Conservation (phyloP, 2,888 invertebrate species). For the Eupithecia dodoneata region DNA sequence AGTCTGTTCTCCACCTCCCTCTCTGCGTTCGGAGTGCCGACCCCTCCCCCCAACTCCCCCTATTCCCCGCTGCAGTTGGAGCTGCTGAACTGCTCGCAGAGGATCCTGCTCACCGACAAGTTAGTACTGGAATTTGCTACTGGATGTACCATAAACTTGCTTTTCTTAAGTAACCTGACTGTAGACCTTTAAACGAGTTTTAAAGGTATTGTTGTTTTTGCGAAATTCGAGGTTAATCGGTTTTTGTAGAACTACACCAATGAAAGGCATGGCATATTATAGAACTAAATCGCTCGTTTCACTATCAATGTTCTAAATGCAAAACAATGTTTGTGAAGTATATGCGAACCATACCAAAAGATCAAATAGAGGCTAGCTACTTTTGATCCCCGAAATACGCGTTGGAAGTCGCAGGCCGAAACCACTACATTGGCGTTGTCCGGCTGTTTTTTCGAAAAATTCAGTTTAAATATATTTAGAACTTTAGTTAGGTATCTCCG, state of each 20-base stretch:
- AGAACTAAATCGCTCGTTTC: background rate
- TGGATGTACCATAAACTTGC: background rate
- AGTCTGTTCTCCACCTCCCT: constrained; percentile 87
- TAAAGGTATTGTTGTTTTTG: background rate
- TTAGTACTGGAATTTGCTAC: constrained; percentile 50
- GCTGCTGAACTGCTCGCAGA: constrained; percentile 83
- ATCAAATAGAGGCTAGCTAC: background rate
- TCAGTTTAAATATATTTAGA: too few relatives aligned
- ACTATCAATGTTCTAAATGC: background rate
- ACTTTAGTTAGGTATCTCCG: background rate
- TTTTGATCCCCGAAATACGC: background rate
- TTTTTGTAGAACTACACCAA: background rate
- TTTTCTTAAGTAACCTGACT: background rate
- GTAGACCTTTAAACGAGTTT: background rate
- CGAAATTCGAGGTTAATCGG: background rate
- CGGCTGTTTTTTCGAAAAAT: background rate
- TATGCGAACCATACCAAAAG: background rate
- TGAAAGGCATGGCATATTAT: background rate
- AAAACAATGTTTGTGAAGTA: background rate
- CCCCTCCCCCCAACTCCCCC: constrained; percentile 88
- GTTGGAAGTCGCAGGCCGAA: background rate
- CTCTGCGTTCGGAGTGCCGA: constrained; percentile 87
- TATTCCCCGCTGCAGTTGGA: constrained; percentile 88
- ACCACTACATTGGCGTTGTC: background rate
- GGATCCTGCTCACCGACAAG: constrained; percentile 78